Evolutionary conservation across 2,888 invertebrate species (phyloP).

Genomic region (Ephialtes manifestator): DNA sequence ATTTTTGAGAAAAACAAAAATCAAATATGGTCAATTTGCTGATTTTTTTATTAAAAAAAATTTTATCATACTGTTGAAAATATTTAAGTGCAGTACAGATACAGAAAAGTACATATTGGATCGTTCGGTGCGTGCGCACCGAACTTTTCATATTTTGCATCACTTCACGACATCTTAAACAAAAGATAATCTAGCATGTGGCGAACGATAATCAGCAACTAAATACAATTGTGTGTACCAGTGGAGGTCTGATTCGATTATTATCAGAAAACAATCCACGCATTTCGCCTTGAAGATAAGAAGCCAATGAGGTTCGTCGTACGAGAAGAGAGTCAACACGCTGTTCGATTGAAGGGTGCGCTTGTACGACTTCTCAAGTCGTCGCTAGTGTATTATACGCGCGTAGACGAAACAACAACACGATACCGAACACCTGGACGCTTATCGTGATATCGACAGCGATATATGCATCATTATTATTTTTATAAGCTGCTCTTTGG

Average conservation of each 20-base stretch:
- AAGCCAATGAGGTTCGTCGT: conserved; percentile 12
- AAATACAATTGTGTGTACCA: conserved; percentile 10
- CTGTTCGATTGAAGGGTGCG: background rate
- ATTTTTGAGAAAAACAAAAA: too few relatives aligned
- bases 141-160: background rate
- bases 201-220: background rate
- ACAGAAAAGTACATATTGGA: too few relatives aligned
- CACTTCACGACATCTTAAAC: background rate
- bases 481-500: background rate
- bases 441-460: conserved; percentile 39
- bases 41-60: too few relatives aligned
- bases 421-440: conserved; percentile 59
- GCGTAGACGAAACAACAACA: conserved; percentile 53
- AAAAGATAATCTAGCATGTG: conserved; percentile 8
- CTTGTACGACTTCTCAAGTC: conserved; percentile 1
- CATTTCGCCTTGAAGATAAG: conserved; percentile 22
- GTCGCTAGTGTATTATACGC: conserved; percentile 1
- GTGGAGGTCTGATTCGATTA: conserved; percentile 29
- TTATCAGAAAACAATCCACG: conserved; percentile 26
- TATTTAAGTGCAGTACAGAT: too few relatives aligned
- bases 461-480: conserved; percentile 27
- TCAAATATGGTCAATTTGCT: too few relatives aligned
- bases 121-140: too few relatives aligned
- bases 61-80: too few relatives aligned
- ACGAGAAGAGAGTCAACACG: conserved; percentile 2